Evolutionary conservation across 2,797 vertebrate species (phyloP), one percentile per base, ranked within the genome.

Genomic region (Gambelia wislizenii): DNA sequence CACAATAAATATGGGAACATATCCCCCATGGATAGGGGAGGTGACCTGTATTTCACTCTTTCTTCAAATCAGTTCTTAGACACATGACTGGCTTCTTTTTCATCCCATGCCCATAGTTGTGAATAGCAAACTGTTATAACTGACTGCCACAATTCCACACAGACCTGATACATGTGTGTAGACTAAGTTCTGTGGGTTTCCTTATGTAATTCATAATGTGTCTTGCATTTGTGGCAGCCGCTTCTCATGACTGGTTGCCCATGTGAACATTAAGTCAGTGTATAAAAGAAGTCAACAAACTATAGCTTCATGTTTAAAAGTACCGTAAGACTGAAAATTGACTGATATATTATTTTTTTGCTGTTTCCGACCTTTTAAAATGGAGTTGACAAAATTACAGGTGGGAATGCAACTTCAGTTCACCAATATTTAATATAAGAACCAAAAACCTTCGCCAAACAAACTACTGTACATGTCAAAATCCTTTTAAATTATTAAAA

Each of bases 301-400:
- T n/a, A 13, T 14, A 56, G 4, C 16, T 9, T 86, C 18, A 33
- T 75, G 27, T 9, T n/a, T 79, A 42, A 36, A 87, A 67, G 33
- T n/a, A n/a, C n/a, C n/a, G n/a, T 30, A 69, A 85, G 6, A n/a
- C 25, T 67, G 22, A 30, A 79, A 12, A 84, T 4, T 13, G n/a
- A 7, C 2, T 64, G 36, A 67, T 59, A 18, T 69, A 54, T 81
- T 95, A 91, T 78, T 91, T 75, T 77, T 39, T 33, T 80, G 42
- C 54, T 93, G 81, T 74, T 93, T 93, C 22, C 27, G 91, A 86
- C 75, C 49, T 85, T 76, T 30, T 8, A 67, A 27, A 52, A 18
- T 52, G 8, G 70, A 64, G 30, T 30, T 64, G 22, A 64, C 22
- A 64, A 27, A 25, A 10, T 81, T 61, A 30, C 12, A 64, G 27